Evolutionary conservation across 2,797 vertebrate genomes (phyloP).

Genomic region (Anabacerthia variegaticeps): DNA sequence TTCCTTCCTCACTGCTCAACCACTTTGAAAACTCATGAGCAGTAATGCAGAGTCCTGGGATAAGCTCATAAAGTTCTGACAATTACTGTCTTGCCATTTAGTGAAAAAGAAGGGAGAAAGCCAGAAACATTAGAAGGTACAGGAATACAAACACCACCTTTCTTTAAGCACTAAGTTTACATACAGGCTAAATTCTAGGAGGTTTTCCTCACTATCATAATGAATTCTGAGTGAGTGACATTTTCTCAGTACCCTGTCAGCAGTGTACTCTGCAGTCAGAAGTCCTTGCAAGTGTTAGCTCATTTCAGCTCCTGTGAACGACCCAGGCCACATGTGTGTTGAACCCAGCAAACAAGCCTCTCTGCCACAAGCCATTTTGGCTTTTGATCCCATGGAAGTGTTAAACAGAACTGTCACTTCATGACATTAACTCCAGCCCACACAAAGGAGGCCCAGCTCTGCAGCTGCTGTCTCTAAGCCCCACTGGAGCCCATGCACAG

Average conservation of each 20-base stretch:
- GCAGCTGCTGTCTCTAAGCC: accelerated
- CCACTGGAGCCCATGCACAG: accelerated
- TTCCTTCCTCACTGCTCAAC: not conserved
- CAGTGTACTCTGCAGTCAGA: not conserved
- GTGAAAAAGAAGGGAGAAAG: not conserved
- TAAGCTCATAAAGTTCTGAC: not conserved
- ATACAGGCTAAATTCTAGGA: not conserved
- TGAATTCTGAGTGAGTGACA: not conserved
- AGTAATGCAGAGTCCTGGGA: not conserved
- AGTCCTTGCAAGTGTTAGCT: not conserved
- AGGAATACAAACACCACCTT: not conserved
- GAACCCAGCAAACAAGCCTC: not conserved
- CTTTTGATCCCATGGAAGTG: not conserved
- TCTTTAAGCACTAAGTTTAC: not conserved
- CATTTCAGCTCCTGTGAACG: not conserved
- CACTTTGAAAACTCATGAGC: not conserved
- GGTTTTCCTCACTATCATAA: not conserved
- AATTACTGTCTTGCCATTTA: not conserved
- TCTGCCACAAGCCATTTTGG: not conserved
- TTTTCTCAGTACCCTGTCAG: not conserved
- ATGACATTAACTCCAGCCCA: not conserved
- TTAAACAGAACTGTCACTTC: not conserved
- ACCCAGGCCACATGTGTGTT: not conserved
- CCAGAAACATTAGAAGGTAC: not conserved
- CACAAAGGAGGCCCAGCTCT: accelerated